phyloP scores from a whole-genome alignment of 30 jellyfish, hydroid and myxozoan genomes.

The Pelagia noctiluca region DNA sequence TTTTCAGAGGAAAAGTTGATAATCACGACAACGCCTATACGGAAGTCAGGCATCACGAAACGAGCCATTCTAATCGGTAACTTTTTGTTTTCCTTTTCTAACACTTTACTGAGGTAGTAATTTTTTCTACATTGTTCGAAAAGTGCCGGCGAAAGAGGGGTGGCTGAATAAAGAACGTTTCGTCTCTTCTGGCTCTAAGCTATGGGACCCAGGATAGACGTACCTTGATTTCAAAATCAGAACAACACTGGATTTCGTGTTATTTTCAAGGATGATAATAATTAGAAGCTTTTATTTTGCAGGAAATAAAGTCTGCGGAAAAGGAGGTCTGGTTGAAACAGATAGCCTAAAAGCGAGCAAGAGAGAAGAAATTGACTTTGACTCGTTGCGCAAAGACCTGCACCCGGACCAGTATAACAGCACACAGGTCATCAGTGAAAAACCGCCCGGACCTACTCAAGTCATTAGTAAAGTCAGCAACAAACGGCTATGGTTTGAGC shows the following conservation, averaged over 20 bases:
- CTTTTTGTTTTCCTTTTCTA: background rate
- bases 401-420: conserved; percentile 37
- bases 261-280: background rate
- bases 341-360: background rate
- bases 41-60: conserved; percentile 56
- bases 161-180: background rate
- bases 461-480: conserved; percentile 59
- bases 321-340: conserved; percentile 16
- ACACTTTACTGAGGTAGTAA: background rate
- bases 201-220: background rate
- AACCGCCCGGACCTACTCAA: conserved; percentile 40
- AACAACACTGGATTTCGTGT: background rate
- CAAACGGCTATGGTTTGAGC: conserved; percentile 53
- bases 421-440: conserved; percentile 19
- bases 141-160: too few relatives aligned
- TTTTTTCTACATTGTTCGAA: background rate
- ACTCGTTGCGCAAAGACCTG: conserved; percentile 54
- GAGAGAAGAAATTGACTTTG: conserved; percentile 39
- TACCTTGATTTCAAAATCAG: background rate
- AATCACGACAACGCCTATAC: conserved; percentile 25
- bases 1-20: conserved; percentile 21
- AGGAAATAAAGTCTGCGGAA: conserved; percentile 66
- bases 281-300: background rate
- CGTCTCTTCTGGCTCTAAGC: background rate
- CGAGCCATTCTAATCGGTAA: conserved; percentile 65